Base-by-base conservation (phyloP, 2,113 vertebrate genomes). In the Nymphicus hollandicus region DNA sequence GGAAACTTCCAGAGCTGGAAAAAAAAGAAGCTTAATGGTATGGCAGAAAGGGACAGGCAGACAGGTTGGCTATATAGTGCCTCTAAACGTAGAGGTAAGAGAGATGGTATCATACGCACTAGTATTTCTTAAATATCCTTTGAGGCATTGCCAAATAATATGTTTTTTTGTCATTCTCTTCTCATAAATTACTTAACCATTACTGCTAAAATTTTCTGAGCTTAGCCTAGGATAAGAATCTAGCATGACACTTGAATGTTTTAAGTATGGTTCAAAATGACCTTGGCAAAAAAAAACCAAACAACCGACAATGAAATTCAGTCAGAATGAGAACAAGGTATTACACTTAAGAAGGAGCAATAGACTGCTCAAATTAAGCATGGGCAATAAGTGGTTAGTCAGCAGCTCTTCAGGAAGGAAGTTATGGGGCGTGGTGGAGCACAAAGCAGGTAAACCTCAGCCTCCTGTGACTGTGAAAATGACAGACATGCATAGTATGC, bases 371-470 rank as follows among this genome's bases (percentile, higher is more conserved):
- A 58, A 14, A 27, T 41, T 39, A 70, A 31, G 28, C 41, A 29
- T 6, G 13, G 49, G 5, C 23, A 46, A 11, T 69, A 80, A 44
- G 14, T 39, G 24, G 17, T 56, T 39, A 69, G 61, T 37, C 20
- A 43, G 28, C 41, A 74, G 47, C 12, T n/a, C 28, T 63, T 73
- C 39, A 55, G 28, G 58, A 66, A 78, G 19, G 33, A 10, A 31
- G 6, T 39, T 69, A 56, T 7, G 22, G 29, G 8, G 6, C 52
- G 6, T 29, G 46, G 63, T 25, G 23, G 24, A 44, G 24, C 47
- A 9, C 15, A 33, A 15, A 53, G 11, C 0, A 0, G 6, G 19
- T 63, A 12, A 56, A 7, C 5, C 47, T 80, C 66, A 55, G 53
- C 31, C 31, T 69, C 28, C 12, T 33, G 27, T 37, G 13, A n/a